phyloP scores from a whole-genome alignment of 1,140 invertebrate species.

The Halyomorpha halys region DNA sequence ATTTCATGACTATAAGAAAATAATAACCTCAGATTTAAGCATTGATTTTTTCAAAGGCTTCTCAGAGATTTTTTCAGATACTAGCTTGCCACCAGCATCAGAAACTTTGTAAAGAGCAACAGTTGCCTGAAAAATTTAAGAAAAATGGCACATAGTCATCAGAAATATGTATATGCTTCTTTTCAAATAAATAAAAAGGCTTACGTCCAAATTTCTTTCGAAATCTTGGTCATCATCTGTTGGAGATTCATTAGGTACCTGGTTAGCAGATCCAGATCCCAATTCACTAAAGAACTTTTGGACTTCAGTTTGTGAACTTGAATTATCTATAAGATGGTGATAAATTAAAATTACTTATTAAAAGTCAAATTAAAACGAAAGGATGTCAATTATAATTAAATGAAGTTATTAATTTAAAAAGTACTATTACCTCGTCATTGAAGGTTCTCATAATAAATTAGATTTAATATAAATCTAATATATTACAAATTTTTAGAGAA shows the following conservation, averaged over 20 bases:
- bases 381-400: too few relatives aligned
- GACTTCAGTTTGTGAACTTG: constrained; percentile 48
- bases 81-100: constrained; percentile 54
- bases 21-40: constrained; percentile 54
- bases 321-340: constrained; percentile 43
- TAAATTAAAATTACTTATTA: too few relatives aligned
- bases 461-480: too few relatives aligned
- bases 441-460: too few relatives aligned
- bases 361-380: too few relatives aligned
- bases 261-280: constrained; percentile 53
- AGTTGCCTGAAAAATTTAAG: constrained; percentile 35
- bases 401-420: too few relatives aligned
- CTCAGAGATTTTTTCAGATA: constrained; percentile 49
- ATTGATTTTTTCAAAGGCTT: constrained; percentile 60
- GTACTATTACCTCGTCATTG: too few relatives aligned
- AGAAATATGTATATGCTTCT: not conserved
- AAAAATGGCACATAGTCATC: constrained; percentile 28
- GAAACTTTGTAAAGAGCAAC: constrained; percentile 56
- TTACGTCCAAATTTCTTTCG: constrained; percentile 39
- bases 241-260: constrained; percentile 53
- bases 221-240: constrained; percentile 55
- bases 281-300: constrained; percentile 59
- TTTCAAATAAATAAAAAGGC: not conserved
- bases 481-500: too few relatives aligned
- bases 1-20: not conserved